Conservation (phyloP, 2,113 vertebrate genomes). For the Callipepla squamata region DNA sequence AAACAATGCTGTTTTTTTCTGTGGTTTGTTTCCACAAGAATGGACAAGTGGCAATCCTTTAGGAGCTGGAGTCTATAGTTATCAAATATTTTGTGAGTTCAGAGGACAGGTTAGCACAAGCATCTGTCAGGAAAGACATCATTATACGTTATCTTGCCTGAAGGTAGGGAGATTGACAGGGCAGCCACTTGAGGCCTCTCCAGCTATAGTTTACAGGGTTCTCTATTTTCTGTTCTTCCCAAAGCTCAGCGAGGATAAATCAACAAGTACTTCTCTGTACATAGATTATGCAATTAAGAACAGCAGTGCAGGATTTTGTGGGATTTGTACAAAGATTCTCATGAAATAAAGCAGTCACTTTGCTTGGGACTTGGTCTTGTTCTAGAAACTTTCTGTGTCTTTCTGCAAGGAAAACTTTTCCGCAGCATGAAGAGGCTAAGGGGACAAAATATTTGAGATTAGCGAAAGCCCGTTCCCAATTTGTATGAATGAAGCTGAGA, state of each 20-base stretch:
- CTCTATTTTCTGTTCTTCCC: neutral
- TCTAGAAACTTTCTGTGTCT: neutral
- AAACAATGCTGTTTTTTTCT: neutral
- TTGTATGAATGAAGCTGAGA: neutral
- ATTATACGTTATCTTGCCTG: neutral
- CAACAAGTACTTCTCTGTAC: neutral
- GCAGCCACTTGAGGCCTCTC: neutral
- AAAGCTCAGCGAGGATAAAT: neutral
- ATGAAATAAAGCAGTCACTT: neutral
- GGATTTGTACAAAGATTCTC: neutral
- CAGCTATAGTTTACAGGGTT: neutral
- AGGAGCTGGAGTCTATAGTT: neutral
- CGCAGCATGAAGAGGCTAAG: neutral
- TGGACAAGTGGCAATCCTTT: neutral
- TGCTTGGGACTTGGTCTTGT: rapidly evolving
- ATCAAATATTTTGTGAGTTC: neutral
- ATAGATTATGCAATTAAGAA: neutral
- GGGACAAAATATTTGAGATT: neutral
- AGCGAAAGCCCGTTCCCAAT: neutral
- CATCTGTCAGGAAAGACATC: neutral
- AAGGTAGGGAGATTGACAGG: neutral
- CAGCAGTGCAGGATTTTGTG: neutral
- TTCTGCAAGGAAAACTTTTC: neutral
- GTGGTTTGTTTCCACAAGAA: neutral
- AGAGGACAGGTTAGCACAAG: neutral